Evolutionary conservation across 2,797 vertebrate species (phyloP), one percentile per base, ranked within the genome.

Genomic region (Cryptoprocta ferox): DNA sequence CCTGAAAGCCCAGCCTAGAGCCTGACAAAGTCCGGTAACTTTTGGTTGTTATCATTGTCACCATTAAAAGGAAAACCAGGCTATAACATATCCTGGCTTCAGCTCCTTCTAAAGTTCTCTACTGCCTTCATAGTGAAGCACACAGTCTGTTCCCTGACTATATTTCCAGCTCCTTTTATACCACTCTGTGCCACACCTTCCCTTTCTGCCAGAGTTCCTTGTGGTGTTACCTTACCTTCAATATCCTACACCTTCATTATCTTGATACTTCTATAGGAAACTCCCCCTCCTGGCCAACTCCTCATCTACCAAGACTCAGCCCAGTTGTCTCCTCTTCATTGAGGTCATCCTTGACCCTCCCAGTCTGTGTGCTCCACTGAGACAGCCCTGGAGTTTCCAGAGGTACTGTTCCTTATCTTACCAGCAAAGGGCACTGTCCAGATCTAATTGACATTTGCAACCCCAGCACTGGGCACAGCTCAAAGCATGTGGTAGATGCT

Each of bases 61-160:
- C 39, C 39, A 21, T 26, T 26, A 26, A n/a, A 19, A 61, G 39
- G 45, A 85, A 32, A 50, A 3, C 19, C 59, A 45, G 18, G 35
- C 78, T 1, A 4, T 53, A 30, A 30, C 6, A 9, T 8, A 6
- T 26, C 1, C 35, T 7, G 3, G 2, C 45, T 48, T 12, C 45
- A 32, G 14, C 6, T 16, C 6, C 24, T 91, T 37, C 26, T 21
- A 12, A 50, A 83, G 21, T 26, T 73, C 30, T 73, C 35, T 42
- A 3, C 13, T 50, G 6, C 32, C 18, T 26, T 42, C 42, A 59
- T 5, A 18, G 59, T 37, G 28, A 82, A 50, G 30, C 28, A 14
- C 37, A 6, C 3, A 1, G 32, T 39, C 53, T 11, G 7, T 15
- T 9, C 5, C 11, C 11, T 53, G 16, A 48, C 70, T 45, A 1